A percentile compares a stretch with the other conserved stretches of the same genome.
These are phyloP conservation scores for Cavia porcellus DNA, from an alignment of 2,113 vertebrate genomes.

Conservation along the genomic window DNA sequence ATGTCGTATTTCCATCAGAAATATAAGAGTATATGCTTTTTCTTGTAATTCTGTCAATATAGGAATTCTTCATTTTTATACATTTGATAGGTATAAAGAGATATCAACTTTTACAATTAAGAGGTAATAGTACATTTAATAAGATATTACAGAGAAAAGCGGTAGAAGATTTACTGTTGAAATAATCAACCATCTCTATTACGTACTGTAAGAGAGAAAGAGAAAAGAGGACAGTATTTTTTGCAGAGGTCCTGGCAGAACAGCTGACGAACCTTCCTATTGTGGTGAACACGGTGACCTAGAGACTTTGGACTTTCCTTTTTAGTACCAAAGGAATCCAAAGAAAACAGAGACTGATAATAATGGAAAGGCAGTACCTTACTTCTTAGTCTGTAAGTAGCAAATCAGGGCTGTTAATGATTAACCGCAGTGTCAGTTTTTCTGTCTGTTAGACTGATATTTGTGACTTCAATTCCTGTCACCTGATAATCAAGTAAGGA, in stretches of 20 bases:
- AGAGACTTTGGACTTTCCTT: not conserved
- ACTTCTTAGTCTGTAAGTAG: not conserved
- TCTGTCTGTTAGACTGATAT: not conserved
- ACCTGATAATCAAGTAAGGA: not conserved
- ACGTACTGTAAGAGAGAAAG: not conserved
- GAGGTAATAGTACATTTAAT: not conserved
- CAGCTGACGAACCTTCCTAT: not conserved
- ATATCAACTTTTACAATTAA: not conserved
- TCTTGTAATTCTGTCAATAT: not conserved
- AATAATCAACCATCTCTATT: not conserved
- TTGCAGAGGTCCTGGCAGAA: not conserved
- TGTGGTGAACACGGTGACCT: not conserved
- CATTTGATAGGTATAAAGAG: not conserved
- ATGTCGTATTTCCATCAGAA: slow-evolving; percentile 15
- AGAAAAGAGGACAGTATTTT: not conserved
- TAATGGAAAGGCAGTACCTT: not conserved
- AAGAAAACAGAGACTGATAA: not conserved
- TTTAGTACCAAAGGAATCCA: not conserved
- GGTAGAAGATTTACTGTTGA: not conserved
- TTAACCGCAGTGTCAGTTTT: not conserved
- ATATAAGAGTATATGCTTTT: not conserved
- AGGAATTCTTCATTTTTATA: slow-evolving; percentile 25
- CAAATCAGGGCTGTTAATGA: not conserved
- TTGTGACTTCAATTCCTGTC: not conserved
- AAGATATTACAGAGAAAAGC: not conserved